phyloP scores from a whole-genome alignment of 2,797 vertebrate species.

The Sebastiscus tertius region DNA sequence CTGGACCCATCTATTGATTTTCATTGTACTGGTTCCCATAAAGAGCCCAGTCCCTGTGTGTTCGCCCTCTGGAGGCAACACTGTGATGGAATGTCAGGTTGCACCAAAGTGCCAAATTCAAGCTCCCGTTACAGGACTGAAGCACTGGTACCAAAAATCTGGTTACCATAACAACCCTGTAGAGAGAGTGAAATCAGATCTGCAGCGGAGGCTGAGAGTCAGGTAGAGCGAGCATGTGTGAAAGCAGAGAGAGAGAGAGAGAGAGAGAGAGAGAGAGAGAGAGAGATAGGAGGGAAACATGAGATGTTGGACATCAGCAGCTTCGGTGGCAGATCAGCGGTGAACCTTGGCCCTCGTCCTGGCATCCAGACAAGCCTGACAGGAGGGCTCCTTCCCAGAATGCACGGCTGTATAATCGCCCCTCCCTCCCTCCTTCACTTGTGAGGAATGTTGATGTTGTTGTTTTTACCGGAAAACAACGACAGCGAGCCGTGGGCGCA shows the following conservation, averaged over 20 bases:
- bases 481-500: neutral
- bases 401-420: conserved; percentile 4
- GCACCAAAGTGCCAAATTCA: neutral
- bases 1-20: no score
- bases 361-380: conserved; percentile 46
- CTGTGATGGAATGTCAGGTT: neutral
- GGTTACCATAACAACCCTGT: conserved; percentile 62
- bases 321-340: conserved; percentile 40
- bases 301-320: conserved; percentile 59
- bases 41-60: neutral
- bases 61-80: no score
- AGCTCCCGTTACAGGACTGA: neutral
- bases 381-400: conserved; percentile 34
- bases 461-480: neutral
- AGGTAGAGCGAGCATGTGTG: conserved; percentile 25
- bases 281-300: conserved; percentile 4
- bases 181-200: conserved; percentile 36
- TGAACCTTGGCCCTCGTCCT: conserved; percentile 52
- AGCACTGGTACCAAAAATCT: conserved; percentile 10
- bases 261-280: conserved; percentile 18
- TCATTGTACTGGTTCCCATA: neutral
- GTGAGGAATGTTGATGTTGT: neutral
- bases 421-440: neutral
- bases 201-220: conserved; percentile 31
- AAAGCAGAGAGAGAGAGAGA: conserved; percentile 30